Evolutionary conservation across 2,797 vertebrate species (phyloP), one percentile per base, ranked within the genome.

Genomic region (Discoglossus pictus): DNA sequence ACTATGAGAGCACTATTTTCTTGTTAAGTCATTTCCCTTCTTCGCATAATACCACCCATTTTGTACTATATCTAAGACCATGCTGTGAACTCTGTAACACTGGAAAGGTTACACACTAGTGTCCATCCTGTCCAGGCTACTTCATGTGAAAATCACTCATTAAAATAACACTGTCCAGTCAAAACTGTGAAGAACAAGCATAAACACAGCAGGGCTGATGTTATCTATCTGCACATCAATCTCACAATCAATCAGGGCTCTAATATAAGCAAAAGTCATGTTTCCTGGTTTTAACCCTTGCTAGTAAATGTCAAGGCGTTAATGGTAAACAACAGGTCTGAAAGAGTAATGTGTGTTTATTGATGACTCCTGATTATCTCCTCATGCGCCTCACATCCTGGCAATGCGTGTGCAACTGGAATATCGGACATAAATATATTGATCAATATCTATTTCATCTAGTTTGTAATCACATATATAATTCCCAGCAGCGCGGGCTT

Each of bases 141-240:
- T 62, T 47, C 23, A 62, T 17, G 16, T 48, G 24, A 21, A 62
- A 70, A 25, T n/a, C 15, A 55, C 42, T 27, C 65, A 61, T 68
- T 68, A 61, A 60, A 36, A 17, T 61, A 68, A 70, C 68, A 70
- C 38, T 70, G 68, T 63, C 68, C 68, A 70, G 68, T 70, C 54
- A 21, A 39, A 63, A 61, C 36, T 56, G 36, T 13, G n/a, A 44
- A 25, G 24, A 50, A 47, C 24, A 64, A 51, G 24, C 15, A 44
- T 71, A 71, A 71, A 71, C 68, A 71, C 20, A 43, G 68, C 35
- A 36, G 36, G 9, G 7, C 23, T 56, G 51, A 31, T 34, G 60
- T 44, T 70, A 43, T 61, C 68, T 64, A 71, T 71, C 60, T 58
- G 43, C 34, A 50, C 61, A 64, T 63, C 61, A 43, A 71, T 71